phyloP scores from a whole-genome alignment of 2,888 invertebrate genomes.

The Thalpophila matura region DNA sequence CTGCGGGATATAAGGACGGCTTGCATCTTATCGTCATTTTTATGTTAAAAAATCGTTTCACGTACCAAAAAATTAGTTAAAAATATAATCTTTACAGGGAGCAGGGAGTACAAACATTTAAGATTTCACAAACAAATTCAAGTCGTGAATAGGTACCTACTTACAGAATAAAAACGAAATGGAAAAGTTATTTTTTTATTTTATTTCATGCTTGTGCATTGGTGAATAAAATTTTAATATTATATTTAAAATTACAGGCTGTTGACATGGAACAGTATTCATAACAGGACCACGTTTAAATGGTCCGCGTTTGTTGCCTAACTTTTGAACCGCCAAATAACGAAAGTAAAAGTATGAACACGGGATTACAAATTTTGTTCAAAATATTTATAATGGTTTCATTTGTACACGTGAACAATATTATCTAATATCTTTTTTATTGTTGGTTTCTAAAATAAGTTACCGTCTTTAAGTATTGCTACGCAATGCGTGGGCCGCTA shows the following conservation, averaged over 20 bases:
- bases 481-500: background rate
- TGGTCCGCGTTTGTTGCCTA: slow-evolving; percentile 22
- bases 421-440: background rate
- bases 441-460: background rate
- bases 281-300: slow-evolving; percentile 23
- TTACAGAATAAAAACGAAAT: no score
- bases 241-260: background rate
- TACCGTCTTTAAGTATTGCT: slow-evolving; percentile 8
- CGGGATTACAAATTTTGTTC: slow-evolving; percentile 36
- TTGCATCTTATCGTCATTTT: no score
- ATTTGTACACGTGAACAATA: slow-evolving; percentile 10
- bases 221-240: slow-evolving; percentile 19
- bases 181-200: no score
- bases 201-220: background rate
- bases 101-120: no score
- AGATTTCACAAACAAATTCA: no score
- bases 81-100: no score
- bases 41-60: no score
- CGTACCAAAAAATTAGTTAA: no score
- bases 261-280: slow-evolving; percentile 23
- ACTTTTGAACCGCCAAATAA: slow-evolving; percentile 38
- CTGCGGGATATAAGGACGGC: no score
- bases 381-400: slow-evolving; percentile 38
- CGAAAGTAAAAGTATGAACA: slow-evolving; percentile 25
- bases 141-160: no score